These are phyloP conservation scores for Neoarius graeffei DNA, from an alignment of 2,113 vertebrate species.

Conservation along the genomic window DNA sequence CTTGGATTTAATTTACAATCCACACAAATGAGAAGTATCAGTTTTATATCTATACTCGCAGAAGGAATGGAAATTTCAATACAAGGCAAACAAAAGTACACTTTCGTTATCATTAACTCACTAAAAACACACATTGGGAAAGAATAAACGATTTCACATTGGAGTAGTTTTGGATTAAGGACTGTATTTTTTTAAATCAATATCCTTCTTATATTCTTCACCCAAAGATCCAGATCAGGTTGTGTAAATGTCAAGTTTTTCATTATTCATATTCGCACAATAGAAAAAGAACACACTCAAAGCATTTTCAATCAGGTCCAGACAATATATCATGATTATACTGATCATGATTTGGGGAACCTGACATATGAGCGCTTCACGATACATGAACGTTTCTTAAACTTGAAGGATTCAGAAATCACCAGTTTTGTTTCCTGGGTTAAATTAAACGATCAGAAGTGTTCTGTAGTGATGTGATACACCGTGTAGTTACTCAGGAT, in stretches of 20 bases:
- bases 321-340: neutral
- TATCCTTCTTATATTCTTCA: neutral
- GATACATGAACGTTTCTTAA: neutral
- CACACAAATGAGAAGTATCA: constrained; percentile 62
- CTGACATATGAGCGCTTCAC: neutral
- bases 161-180: neutral
- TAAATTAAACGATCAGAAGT: neutral
- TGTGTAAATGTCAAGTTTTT: neutral
- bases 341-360: neutral
- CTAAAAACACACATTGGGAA: neutral
- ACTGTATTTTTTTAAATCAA: neutral
- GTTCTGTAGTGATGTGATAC: neutral
- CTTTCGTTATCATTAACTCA: neutral
- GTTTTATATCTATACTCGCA: constrained; percentile 41
- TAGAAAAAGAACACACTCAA: neutral
- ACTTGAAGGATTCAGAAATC: neutral
- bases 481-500: neutral
- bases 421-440: neutral
- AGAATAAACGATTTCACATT: neutral
- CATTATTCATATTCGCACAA: neutral
- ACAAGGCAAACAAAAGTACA: neutral
- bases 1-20: constrained; percentile 58
- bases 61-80: neutral
- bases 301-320: neutral
- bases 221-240: neutral